Evolutionary conservation across 2,888 invertebrate species (phyloP), one percentile per base, ranked within the genome.

Genomic region (Ennomos fuscantarius): DNA sequence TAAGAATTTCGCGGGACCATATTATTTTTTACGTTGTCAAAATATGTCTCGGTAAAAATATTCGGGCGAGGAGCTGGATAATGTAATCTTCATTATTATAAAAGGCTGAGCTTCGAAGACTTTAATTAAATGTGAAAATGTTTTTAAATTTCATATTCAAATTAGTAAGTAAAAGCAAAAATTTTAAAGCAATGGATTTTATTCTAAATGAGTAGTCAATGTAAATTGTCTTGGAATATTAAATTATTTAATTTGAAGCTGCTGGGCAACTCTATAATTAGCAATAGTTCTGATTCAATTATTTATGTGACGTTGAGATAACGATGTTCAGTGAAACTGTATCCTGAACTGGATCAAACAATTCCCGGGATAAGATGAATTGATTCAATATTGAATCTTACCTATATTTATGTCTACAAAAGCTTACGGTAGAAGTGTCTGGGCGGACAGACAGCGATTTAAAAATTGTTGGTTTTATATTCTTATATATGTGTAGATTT

Each of bases 1-100:
- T 73, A 77, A 65, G 71, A 70, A 67, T 73, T 65, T 58, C 39
- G 37, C 50, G 43, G 32, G 46, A 43, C 55, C 43, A 15, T 40
- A 35, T 41, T 51, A 13, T 58, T 49, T 57, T 55, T 52, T 24
- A 24, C 43, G 52, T 52, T 53, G 53, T 56, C 45, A 46, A 46
- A 46, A 55, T 46, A 56, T 55, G 55, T 39, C 55, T 55, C 43
- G 32, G 40, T 12, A 33, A 34, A 49, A 44, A 32, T 32, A 43
- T 43, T 43, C 34, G 13, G 6, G 10, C 12, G 13, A 44, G 10
- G 34, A 44, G 44, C 3, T 24, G 45, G 45, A 35, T 36, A 45
- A 45, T 8, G 35, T 15, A 45, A 45, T 44, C 44, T 12, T 44
- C 44, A 34, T 44, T 34, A 44, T 43, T 24, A 24, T 31, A 34